Base-by-base conservation (phyloP, 2,888 invertebrate genomes). In the Vannuccia rotundouncinata region DNA sequence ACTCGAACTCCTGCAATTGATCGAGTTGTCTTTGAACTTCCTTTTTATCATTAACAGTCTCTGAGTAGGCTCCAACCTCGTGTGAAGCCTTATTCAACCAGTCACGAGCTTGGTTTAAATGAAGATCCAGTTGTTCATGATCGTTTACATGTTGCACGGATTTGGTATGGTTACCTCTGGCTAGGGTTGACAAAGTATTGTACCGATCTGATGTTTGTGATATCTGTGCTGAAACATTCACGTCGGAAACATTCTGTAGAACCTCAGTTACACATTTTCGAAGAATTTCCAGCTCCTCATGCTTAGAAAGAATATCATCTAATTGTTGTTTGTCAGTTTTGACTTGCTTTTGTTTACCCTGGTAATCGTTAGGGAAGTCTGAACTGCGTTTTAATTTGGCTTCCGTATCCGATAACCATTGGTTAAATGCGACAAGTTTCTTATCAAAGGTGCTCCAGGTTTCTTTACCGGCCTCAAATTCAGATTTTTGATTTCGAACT, bases 51-150 rank as follows among this genome's bases (percentile, higher is more conserved):
- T 31, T 29, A 10, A 29, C 29, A 2, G 22, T 10, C 29, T 75
- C 30, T 75, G 30, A 2, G 17, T 2, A 75, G 29, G 29, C 28
- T 2, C 13, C 5, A 5, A 75, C 17, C 1, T 75, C 29, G 13
- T 31, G 2, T 22, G 29, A 2, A 2, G 75, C 30, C n/a, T 75
- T 31, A 1, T 2, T 31, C 2, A 75, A 13, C 29, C 75, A 75
- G 27, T 75, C 29, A 5, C 17, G 30, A 10, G 75, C 31, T 28
- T 75, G 2, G 5, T 2, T 2, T 2, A 31, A 27, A 2, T 29
- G 31, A 75, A 13, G 2, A 75, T 75, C 75, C 2, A 75, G 28
- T 75, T 75, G 27, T 31, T 29, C 5, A 22, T 75, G 75, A 75
- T 75, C 75, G 2, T 28, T 29, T 27, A 75, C 75, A 5, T 5